phyloP scores from a whole-genome alignment of 2,113 vertebrate genomes.

The Meriones unguiculatus region DNA sequence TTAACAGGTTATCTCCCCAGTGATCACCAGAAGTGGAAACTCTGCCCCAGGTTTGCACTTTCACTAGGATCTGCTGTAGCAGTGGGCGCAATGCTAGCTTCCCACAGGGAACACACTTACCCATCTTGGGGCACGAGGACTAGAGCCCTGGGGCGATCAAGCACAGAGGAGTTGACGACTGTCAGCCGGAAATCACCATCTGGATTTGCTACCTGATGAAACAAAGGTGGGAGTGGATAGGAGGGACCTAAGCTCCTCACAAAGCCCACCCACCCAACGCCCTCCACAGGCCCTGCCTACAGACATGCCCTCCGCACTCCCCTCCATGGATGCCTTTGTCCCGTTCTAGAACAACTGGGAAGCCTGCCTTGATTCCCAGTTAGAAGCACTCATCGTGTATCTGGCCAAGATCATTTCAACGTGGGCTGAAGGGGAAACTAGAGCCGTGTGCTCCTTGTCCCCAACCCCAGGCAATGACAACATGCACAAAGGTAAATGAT shows the following conservation, averaged over 20 bases:
- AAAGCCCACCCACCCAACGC: not conserved
- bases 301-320: no score
- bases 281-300: not conserved
- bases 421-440: not conserved
- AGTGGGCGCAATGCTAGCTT: not conserved
- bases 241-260: not conserved
- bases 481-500: not conserved
- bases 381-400: not conserved
- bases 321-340: not conserved
- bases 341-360: not conserved
- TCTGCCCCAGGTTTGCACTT: not conserved
- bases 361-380: not conserved
- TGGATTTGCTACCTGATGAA: constrained; percentile 93
- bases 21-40: not conserved
- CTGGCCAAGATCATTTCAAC: not conserved
- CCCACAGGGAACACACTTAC: constrained; percentile 84
- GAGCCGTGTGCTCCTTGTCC: not conserved
- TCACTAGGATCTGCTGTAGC: not conserved
- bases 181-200: constrained; percentile 95
- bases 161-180: constrained; percentile 93
- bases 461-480: rapidly evolving
- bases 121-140: constrained; percentile 93
- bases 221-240: not conserved
- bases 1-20: not conserved
- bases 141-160: constrained; percentile 95